Evolutionary conservation across 2,888 invertebrate genomes (phyloP).

Genomic region (Toxonevra muliebris): DNA sequence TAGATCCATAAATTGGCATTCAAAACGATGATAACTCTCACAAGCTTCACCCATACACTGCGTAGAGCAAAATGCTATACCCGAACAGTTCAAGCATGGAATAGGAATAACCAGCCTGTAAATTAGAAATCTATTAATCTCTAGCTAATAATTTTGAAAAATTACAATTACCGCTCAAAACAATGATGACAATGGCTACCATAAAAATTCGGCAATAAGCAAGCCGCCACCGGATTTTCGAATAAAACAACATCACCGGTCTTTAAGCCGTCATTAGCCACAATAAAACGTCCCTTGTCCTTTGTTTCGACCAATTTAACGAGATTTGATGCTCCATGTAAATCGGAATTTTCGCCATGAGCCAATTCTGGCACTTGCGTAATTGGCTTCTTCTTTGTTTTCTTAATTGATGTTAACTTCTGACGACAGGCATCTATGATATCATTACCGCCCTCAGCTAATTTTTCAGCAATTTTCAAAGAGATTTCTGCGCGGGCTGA

Average conservation of each 20-base stretch:
- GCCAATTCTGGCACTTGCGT: conserved; percentile 57
- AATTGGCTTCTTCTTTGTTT: conserved; percentile 32
- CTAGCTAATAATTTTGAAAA: not conserved
- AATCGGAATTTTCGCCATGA: conserved; percentile 68
- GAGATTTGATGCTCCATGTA: conserved; percentile 71
- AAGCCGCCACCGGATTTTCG: conserved; percentile 79
- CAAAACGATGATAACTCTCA: conserved; percentile 76
- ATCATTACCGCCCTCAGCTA: conserved; percentile 67
- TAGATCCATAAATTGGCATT: conserved; percentile 79
- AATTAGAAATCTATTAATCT: not conserved
- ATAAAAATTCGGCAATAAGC: conserved; percentile 76
- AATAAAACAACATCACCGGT: conserved; percentile 78
- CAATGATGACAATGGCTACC: conserved; percentile 86
- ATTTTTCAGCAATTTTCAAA: conserved; percentile 71
- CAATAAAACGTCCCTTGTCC: conserved; percentile 75
- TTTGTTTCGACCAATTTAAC: conserved; percentile 70
- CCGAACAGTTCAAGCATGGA: conserved; percentile 78
- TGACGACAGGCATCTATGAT: conserved; percentile 63
- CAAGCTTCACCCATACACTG: conserved; percentile 74
- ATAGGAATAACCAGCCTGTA: conserved; percentile 72
- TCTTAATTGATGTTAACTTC: conserved; percentile 64
- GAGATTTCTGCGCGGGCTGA: conserved; percentile 72
- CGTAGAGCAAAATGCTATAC: conserved; percentile 78
- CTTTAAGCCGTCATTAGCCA: conserved; percentile 68
- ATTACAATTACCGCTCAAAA: conserved; percentile 72